Evolutionary conservation across 2,113 vertebrate species (phyloP), one percentile per base, ranked within the genome.

Genomic region (Corydoras maculifer): DNA sequence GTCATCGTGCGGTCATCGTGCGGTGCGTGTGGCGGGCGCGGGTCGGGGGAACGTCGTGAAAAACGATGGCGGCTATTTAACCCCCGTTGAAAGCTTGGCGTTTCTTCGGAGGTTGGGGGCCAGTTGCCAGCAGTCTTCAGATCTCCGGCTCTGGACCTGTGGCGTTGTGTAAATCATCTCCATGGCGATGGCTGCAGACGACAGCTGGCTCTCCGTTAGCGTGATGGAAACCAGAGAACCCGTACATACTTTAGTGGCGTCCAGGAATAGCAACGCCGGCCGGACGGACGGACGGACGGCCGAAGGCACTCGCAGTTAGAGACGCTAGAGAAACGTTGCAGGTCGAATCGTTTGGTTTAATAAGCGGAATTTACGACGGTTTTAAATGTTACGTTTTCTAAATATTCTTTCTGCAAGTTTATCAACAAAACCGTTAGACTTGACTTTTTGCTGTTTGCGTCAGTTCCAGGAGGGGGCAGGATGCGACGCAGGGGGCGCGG

Each of bases 71-170:
- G 68, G 51, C 65, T 35, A 53, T 69, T 68, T 15, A 75, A 12
- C 53, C 2, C 60, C 53, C 31, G 66, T 66, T 69, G 32, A 9
- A 58, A 57, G 12, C 59, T 54, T 61, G 51, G 25, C 51, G 63
- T 59, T 55, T 65, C 43, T 51, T 31, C 2, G 15, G 10, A 54
- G 32, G 10, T 66, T 67, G 9, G 15, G 67, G 69, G 58, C 57
- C 73, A 78, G 78, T 77, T 75, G 66, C 63, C 60, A 70, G 51
- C 58, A 43, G 73, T 67, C 62, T 30, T 73, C 69, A 77, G 54
- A 51, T 62, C 30, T 51, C 61, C 58, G 59, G 69, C 65, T 68
- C 15, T 67, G 59, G 43, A 50, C 62, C 15, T 43, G 57, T n/a
- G 62, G 59, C 67, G 54, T n/a, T 43, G 57, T 62, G 69, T 32